These are phyloP conservation scores for Danaus plexippus DNA, from an alignment of 1,140 invertebrate genomes.

Conservation along the genomic window DNA sequence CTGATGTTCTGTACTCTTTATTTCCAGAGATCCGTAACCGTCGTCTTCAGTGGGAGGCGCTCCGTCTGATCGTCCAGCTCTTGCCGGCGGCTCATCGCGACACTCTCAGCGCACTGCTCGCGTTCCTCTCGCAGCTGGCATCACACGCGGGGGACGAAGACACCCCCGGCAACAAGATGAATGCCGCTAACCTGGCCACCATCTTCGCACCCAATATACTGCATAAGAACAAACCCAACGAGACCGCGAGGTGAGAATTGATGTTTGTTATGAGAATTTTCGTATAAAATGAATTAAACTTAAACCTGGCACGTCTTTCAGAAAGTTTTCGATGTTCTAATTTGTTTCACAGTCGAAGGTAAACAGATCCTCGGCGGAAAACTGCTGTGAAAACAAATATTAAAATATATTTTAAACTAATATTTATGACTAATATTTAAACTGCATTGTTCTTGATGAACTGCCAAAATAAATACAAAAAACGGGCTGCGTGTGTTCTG, in stretches of 20 bases:
- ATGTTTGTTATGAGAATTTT: no score
- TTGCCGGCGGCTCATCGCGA: constrained; percentile 90
- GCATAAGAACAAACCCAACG: constrained; percentile 79
- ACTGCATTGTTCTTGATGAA: no score
- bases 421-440: no score
- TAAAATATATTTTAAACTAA: no score
- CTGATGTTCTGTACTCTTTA: background rate
- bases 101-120: constrained; percentile 86
- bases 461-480: no score
- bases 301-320: no score
- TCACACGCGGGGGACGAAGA: constrained; percentile 79
- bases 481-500: no score
- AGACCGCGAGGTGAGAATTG: constrained; percentile 72
- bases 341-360: no score
- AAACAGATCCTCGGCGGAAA: no score
- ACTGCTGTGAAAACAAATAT: background rate
- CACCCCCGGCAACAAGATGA: constrained; percentile 92
- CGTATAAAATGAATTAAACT: no score
- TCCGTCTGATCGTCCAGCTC: constrained; percentile 87
- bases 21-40: constrained; percentile 84
- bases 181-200: constrained; percentile 90
- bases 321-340: no score
- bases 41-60: constrained; percentile 83
- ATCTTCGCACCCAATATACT: constrained; percentile 95
- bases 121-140: constrained; percentile 86